These are phyloP conservation scores for Aphyosemion australe DNA, from an alignment of 2,113 vertebrate species.

Conservation along the genomic window DNA sequence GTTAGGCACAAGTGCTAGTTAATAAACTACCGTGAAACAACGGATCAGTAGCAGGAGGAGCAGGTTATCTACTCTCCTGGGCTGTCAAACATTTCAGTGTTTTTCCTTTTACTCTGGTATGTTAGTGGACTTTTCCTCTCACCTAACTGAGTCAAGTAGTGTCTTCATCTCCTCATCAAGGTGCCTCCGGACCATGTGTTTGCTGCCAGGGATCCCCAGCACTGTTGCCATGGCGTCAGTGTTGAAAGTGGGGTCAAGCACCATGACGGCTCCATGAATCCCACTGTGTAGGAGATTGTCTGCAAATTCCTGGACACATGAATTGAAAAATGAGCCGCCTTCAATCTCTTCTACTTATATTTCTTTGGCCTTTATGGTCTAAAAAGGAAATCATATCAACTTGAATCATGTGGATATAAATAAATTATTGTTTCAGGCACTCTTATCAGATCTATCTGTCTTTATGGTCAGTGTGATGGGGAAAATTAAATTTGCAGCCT, in stretches of 20 bases:
- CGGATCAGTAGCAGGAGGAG: not conserved
- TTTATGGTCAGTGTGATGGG: constrained; percentile 9
- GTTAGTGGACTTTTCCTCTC: constrained; percentile 19
- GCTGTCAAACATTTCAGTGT: not conserved
- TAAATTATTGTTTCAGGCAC: constrained; percentile 5
- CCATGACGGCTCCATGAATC: constrained; percentile 85
- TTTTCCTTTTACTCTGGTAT: not conserved
- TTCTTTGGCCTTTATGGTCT: no score
- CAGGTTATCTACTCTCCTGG: not conserved
- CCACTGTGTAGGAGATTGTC: constrained; percentile 85
- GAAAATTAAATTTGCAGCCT: constrained; percentile 17
- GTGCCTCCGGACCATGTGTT: constrained; percentile 87
- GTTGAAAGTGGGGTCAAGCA: constrained; percentile 85
- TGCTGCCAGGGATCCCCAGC: constrained; percentile 82
- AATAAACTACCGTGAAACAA: not conserved
- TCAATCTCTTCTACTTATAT: not conserved
- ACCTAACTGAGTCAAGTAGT: constrained; percentile 79
- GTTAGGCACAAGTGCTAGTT: not conserved
- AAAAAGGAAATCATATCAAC: not conserved
- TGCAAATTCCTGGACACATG: constrained; percentile 81
- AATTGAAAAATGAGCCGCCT: not conserved
- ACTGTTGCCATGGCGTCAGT: constrained; percentile 79
- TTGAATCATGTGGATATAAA: no score
- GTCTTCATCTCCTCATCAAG: constrained; percentile 85
- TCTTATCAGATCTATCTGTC: constrained; percentile 10